These are phyloP conservation scores for Protobothrops flavoviridis DNA, from an alignment of 2,113 vertebrate genomes.

Conservation along the genomic window DNA sequence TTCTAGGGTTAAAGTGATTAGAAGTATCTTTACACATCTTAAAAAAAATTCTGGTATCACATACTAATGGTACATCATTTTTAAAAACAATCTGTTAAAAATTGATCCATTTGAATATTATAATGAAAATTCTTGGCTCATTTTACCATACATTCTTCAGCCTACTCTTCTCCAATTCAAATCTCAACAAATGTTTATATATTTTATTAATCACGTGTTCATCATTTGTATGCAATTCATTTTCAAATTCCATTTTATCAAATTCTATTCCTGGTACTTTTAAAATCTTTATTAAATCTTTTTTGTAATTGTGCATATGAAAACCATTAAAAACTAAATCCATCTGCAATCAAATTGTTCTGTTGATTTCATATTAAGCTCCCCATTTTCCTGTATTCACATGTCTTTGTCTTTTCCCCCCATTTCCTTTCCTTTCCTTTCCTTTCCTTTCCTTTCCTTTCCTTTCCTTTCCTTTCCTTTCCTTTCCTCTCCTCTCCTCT, in stretches of 20 bases:
- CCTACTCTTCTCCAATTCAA: not conserved
- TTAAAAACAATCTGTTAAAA: not conserved
- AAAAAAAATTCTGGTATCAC: not conserved
- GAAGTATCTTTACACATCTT: not conserved
- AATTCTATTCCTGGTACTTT: not conserved
- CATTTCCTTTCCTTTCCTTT: too few relatives aligned
- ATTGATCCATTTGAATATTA: not conserved
- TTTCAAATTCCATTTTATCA: not conserved
- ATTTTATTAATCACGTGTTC: not conserved
- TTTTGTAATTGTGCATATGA: not conserved
- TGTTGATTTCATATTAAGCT: not conserved
- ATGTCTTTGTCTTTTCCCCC: not conserved
- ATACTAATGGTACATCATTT: not conserved
- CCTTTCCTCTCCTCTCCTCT: too few relatives aligned
- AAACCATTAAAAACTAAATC: not conserved
- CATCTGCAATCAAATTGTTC: not conserved
- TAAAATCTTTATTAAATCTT: not conserved
- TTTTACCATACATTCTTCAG: not conserved
- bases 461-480: too few relatives aligned
- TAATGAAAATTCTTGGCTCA: not conserved
- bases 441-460: too few relatives aligned
- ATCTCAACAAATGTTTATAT: not conserved
- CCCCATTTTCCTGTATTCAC: not conserved
- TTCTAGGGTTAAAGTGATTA: not conserved
- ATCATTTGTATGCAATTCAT: not conserved